Percentiles rank a stretch among this genome's conserved stretches.
Conservation (phyloP, 2,113 vertebrate genomes). For the Anolis carolinensis region DNA sequence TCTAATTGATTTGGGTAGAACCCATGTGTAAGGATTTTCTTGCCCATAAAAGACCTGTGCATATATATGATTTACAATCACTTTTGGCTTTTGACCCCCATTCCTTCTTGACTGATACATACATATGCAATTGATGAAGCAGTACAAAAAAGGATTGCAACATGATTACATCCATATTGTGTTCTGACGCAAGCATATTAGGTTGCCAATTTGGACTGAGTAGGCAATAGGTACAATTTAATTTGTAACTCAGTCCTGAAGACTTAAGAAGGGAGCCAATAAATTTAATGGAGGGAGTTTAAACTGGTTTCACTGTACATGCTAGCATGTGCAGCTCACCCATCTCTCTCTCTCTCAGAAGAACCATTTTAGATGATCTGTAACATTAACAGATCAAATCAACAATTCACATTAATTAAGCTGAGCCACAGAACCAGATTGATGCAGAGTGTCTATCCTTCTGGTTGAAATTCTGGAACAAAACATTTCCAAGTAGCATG, state of each 20-base stretch:
- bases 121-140: not conserved
- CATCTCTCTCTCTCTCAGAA: not conserved
- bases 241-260: not conserved
- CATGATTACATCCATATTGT: not conserved
- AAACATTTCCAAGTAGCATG: not conserved
- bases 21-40: not conserved
- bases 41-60: not conserved
- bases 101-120: not conserved
- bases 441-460: not conserved
- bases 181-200: not conserved
- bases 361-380: not conserved
- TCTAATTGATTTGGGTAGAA: not conserved
- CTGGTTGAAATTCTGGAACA: not conserved
- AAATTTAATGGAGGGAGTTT: not conserved
- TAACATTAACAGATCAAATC: too few relatives aligned
- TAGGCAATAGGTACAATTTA: not conserved
- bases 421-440: too few relatives aligned
- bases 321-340: too few relatives aligned
- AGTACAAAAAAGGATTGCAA: not conserved
- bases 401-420: too few relatives aligned
- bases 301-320: not conserved
- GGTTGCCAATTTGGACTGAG: not conserved
- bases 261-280: not conserved
- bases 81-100: not conserved
- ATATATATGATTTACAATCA: not conserved